Evolutionary conservation across 2,113 vertebrate genomes (phyloP).

Genomic region (Rhombomys opimus): DNA sequence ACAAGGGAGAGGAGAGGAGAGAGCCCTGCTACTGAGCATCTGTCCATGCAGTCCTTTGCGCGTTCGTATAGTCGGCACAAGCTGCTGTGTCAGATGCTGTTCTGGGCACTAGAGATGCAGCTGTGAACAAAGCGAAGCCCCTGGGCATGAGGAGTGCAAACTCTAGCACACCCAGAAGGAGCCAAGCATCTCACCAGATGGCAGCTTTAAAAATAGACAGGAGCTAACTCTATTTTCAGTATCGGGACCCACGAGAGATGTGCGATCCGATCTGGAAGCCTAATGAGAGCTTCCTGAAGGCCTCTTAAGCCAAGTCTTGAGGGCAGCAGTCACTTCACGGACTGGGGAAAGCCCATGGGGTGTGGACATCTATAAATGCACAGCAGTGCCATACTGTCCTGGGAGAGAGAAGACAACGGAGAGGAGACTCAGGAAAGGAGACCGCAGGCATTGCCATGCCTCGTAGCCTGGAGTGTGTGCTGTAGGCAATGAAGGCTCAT

Average conservation of each 20-base stretch:
- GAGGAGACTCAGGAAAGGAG: too few relatives aligned
- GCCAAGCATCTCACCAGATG: background rate
- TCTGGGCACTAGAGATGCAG: background rate
- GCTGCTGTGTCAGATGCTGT: background rate
- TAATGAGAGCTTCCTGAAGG: slow-evolving; percentile 14
- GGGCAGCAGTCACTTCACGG: background rate
- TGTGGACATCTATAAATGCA: background rate
- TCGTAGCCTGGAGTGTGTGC: background rate
- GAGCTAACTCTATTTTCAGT: slow-evolving; percentile 16
- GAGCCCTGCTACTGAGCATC: background rate
- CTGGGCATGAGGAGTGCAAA: background rate
- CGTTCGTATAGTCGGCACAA: background rate
- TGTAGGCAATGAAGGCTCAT: background rate
- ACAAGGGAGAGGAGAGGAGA: background rate
- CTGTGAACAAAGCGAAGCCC: background rate
- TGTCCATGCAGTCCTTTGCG: background rate
- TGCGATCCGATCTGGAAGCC: background rate
- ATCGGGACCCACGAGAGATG: background rate
- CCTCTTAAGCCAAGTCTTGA: background rate
- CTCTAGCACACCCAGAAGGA: background rate
- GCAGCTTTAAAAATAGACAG: slow-evolving; percentile 38
- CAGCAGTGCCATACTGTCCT: background rate
- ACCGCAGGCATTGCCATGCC: background rate
- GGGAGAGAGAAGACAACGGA: background rate
- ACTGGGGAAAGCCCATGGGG: background rate